Evolutionary conservation across 2,888 invertebrate species (phyloP).

Genomic region (Globia sparganii): DNA sequence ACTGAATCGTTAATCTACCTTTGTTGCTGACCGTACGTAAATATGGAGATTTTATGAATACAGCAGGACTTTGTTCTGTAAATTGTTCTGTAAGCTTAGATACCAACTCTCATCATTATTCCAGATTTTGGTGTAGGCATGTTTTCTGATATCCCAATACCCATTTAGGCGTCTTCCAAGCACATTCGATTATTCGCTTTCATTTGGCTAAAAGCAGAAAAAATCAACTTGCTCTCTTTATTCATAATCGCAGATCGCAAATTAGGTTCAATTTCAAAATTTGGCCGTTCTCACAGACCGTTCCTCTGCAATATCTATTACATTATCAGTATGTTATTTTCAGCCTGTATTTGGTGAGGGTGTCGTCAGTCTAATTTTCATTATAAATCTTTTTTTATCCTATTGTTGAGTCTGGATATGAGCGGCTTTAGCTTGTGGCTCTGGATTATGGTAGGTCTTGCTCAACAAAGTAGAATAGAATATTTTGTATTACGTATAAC

Average conservation of each 20-base stretch:
- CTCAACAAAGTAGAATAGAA: background rate
- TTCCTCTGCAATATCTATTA: constrained; percentile 29
- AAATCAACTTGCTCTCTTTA: constrained; percentile 26
- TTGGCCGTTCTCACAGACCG: background rate
- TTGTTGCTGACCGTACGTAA: background rate
- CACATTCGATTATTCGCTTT: constrained; percentile 45
- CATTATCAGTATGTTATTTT: constrained; percentile 28
- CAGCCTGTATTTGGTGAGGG: background rate
- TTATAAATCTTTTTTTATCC: too few species aligned
- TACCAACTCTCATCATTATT: background rate
- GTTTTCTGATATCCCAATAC: constrained; percentile 20
- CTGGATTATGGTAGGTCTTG: background rate
- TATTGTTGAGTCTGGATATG: background rate
- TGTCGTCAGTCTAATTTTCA: background rate
- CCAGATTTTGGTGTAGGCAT: background rate
- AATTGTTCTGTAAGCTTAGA: background rate
- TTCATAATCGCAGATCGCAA: constrained; percentile 33
- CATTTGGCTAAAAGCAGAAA: constrained; percentile 55
- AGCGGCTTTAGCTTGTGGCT: too few species aligned
- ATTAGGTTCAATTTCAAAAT: constrained; percentile 40
- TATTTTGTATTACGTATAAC: background rate
- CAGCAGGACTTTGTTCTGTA: background rate
- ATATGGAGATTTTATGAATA: background rate
- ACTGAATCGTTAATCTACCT: background rate
- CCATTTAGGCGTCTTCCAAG: constrained; percentile 5